Conservation (phyloP, 2,797 vertebrate genomes). For the Acipenser oxyrinchus region DNA sequence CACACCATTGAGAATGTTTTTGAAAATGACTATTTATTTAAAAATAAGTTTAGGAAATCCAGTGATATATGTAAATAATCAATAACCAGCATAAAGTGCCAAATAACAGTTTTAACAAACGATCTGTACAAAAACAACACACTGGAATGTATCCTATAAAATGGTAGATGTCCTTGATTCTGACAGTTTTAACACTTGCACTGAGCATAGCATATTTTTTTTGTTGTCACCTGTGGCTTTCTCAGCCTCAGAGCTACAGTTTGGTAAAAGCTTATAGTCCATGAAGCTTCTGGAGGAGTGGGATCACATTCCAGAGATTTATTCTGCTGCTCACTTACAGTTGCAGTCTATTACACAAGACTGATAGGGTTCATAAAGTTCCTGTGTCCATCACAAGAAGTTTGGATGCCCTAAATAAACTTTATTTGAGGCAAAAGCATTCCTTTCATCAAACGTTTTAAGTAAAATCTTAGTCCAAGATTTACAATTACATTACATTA, state of each 20-base stretch:
- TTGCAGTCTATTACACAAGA: constrained; percentile 1
- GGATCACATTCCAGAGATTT: constrained; percentile 37
- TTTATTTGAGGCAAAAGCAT: constrained; percentile 15
- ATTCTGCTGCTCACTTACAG: constrained; percentile 4
- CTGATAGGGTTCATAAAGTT: constrained; percentile 12
- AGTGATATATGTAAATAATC: constrained; percentile 97
- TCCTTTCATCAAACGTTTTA: constrained; percentile 14
- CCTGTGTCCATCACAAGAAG: neutral
- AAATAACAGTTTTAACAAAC: constrained; percentile 78
- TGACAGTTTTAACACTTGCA: constrained; percentile 42
- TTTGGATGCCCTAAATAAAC: constrained; percentile 6
- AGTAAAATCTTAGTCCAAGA: constrained; percentile 15
- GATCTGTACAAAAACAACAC: constrained; percentile 70
- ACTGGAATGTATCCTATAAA: constrained; percentile 63
- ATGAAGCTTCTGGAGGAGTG: constrained; percentile 7
- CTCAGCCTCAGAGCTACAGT: neutral
- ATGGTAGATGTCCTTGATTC: constrained; percentile 26
- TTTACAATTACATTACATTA: constrained; percentile 8
- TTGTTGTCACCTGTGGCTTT: neutral
- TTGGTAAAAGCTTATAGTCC: constrained; percentile 1
- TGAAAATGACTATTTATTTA: constrained; percentile 90
- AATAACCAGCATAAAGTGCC: constrained; percentile 98
- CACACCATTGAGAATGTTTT: constrained; percentile 37
- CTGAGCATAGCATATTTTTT: constrained; percentile 32
- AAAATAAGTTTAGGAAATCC: constrained; percentile 85